A percentile compares a stretch with the other conserved stretches of the same genome.
Evolutionary conservation across 2,113 vertebrate species (phyloP).

Genomic region (Microtus richardsoni): DNA sequence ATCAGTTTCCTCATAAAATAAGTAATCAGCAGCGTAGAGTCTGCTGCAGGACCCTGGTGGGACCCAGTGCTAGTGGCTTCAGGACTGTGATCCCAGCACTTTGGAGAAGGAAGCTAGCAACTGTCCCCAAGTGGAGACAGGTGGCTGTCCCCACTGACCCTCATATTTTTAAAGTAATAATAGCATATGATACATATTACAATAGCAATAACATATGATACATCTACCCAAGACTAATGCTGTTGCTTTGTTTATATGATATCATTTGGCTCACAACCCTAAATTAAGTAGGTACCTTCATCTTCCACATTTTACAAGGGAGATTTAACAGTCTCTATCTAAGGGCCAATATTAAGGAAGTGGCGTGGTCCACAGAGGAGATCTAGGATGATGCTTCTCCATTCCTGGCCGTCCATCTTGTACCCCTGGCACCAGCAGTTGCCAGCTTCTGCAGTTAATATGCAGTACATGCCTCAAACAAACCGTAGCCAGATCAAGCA

Average conservation of each 20-base stretch:
- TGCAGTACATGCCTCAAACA: neutral
- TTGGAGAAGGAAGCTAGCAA: neutral
- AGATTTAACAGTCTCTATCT: neutral
- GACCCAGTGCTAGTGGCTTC: neutral
- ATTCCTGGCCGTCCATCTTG: neutral
- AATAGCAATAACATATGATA: neutral
- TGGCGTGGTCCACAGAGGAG: neutral
- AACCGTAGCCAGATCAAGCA: neutral
- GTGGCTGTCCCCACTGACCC: neutral
- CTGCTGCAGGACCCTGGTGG: neutral
- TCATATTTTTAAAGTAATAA: neutral
- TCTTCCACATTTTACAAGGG: neutral
- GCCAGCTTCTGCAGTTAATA: neutral
- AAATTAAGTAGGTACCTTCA: neutral
- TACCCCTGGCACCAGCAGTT: neutral
- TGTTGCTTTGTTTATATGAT: slow-evolving; percentile 13
- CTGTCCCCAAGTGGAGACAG: neutral
- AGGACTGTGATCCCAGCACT: neutral
- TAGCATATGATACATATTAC: neutral
- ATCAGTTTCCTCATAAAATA: neutral
- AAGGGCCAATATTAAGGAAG: neutral
- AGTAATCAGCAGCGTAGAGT: neutral
- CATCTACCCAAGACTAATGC: neutral
- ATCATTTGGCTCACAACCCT: slow-evolving; percentile 16
- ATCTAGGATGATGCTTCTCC: neutral